phyloP scores from a whole-genome alignment of 2,797 vertebrate species.

The Phrynocephalus vlangalii region DNA sequence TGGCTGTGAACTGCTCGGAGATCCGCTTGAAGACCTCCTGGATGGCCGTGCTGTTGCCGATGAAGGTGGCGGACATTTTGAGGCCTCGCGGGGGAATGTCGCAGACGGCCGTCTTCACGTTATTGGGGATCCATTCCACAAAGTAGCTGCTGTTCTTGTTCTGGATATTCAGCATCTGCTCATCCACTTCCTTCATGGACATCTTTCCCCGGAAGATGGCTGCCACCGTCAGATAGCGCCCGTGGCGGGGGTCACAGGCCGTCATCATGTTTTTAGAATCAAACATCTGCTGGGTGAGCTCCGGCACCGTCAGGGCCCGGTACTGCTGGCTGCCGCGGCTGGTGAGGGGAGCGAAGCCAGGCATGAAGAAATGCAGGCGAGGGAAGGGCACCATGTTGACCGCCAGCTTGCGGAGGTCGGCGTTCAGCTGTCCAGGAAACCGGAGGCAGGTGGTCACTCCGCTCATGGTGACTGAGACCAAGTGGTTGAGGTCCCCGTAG shows the following conservation, averaged over 20 bases:
- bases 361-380: slow-evolving; percentile 87
- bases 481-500: slow-evolving; percentile 85
- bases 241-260: slow-evolving; percentile 86
- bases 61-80: slow-evolving; percentile 87
- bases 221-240: slow-evolving; percentile 88
- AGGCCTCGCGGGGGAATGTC: slow-evolving; percentile 86
- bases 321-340: slow-evolving; percentile 87
- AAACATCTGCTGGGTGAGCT: slow-evolving; percentile 87
- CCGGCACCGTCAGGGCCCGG: slow-evolving; percentile 81
- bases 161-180: slow-evolving; percentile 89
- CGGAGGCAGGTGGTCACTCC: slow-evolving; percentile 84
- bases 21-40: slow-evolving; percentile 82
- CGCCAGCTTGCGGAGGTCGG: slow-evolving; percentile 83
- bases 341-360: slow-evolving; percentile 84
- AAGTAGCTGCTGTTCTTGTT: slow-evolving; percentile 91
- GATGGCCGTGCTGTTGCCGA: slow-evolving; percentile 82
- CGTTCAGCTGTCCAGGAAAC: slow-evolving; percentile 84
- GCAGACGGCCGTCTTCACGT: slow-evolving; percentile 86
- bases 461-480: slow-evolving; percentile 86
- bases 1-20: slow-evolving; percentile 81
- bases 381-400: slow-evolving; percentile 89
- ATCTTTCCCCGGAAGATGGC: slow-evolving; percentile 91
- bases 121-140: slow-evolving; percentile 89
- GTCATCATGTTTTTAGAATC: slow-evolving; percentile 91
- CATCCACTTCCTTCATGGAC: slow-evolving; percentile 91